Percentiles rank a stretch among this genome's conserved stretches.
Evolutionary conservation across 2,797 vertebrate species (phyloP).

Genomic region (Hippocampus kuda): DNA sequence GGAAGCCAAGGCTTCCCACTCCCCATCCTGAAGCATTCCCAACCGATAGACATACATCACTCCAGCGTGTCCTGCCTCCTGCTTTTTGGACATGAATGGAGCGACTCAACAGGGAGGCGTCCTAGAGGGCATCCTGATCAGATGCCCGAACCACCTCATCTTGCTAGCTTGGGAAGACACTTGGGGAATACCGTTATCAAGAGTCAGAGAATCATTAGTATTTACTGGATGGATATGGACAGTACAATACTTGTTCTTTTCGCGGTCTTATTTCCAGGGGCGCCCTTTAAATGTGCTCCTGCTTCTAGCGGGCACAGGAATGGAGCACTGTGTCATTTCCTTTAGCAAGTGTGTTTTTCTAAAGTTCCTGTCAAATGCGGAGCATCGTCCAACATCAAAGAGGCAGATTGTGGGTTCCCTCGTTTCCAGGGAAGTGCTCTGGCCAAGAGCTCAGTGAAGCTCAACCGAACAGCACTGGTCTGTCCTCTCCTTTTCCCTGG

Average conservation of each 20-base stretch:
- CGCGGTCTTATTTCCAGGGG: conserved; percentile 23
- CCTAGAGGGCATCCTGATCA: no score
- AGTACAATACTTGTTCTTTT: conserved; percentile 35
- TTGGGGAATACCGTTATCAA: conserved; percentile 25
- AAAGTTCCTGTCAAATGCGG: conserved; percentile 60
- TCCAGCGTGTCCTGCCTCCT: conserved; percentile 25
- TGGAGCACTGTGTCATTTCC: conserved; percentile 48
- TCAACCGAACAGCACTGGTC: conserved; percentile 58
- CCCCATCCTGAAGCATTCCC: no score
- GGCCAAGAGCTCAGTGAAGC: conserved; percentile 64
- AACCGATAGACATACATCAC: no score
- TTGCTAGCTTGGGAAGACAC: conserved; percentile 21
- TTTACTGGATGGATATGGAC: conserved; percentile 12
- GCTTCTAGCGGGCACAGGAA: conserved; percentile 56
- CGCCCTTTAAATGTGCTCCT: conserved; percentile 43
- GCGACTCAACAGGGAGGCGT: no score
- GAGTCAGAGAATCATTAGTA: conserved; percentile 2
- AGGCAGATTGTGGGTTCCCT: conserved; percentile 63
- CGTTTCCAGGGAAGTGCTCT: conserved; percentile 56
- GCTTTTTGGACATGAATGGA: conserved; percentile 8
- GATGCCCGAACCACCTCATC: conserved; percentile 18
- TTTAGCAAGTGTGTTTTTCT: conserved; percentile 52
- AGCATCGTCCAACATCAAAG: conserved; percentile 63
- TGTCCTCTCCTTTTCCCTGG: conserved; percentile 58
- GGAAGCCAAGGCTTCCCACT: no score